Evolutionary conservation across 2,888 invertebrate genomes (phyloP).

Genomic region (Hydrotaea cyrtoneurina): DNA sequence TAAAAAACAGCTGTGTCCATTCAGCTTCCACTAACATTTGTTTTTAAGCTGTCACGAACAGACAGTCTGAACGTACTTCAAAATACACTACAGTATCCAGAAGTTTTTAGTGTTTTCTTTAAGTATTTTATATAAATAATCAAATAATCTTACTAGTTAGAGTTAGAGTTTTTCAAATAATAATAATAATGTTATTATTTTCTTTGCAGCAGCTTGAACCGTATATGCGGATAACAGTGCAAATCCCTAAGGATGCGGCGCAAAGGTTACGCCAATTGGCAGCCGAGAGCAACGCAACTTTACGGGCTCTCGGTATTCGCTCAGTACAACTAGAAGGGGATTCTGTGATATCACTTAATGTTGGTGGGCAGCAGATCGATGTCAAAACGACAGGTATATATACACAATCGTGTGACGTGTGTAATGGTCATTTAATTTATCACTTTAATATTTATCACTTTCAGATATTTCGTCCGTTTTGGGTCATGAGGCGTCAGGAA

Average conservation of each 20-base stretch:
- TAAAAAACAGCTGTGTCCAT: no score
- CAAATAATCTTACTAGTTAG: no score
- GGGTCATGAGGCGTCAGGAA: slow-evolving; percentile 75
- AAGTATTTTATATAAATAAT: no score
- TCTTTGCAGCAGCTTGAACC: slow-evolving; percentile 85
- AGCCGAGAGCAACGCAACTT: slow-evolving; percentile 92
- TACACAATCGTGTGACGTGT: no score
- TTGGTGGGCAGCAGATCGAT: slow-evolving; percentile 88
- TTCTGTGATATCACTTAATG: slow-evolving; percentile 87
- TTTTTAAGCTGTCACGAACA: no score
- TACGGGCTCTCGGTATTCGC: slow-evolving; percentile 95
- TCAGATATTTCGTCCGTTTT: slow-evolving; percentile 74
- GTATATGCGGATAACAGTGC: slow-evolving; percentile 98
- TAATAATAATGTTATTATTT: background rate
- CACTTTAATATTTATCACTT: slow-evolving; percentile 31
- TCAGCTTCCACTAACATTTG: no score
- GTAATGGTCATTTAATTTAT: background rate
- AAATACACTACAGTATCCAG: no score
- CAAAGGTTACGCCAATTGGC: slow-evolving; percentile 94
- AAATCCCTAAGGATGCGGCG: slow-evolving; percentile 97
- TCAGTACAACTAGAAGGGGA: slow-evolving; percentile 97
- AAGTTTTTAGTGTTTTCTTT: no score
- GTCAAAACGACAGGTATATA: slow-evolving; percentile 81
- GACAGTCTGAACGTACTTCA: no score
- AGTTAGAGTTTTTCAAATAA: no score